Evolutionary conservation across 2,113 vertebrate species (phyloP), one percentile per base, ranked within the genome.

Genomic region (Dasyprocta punctata): DNA sequence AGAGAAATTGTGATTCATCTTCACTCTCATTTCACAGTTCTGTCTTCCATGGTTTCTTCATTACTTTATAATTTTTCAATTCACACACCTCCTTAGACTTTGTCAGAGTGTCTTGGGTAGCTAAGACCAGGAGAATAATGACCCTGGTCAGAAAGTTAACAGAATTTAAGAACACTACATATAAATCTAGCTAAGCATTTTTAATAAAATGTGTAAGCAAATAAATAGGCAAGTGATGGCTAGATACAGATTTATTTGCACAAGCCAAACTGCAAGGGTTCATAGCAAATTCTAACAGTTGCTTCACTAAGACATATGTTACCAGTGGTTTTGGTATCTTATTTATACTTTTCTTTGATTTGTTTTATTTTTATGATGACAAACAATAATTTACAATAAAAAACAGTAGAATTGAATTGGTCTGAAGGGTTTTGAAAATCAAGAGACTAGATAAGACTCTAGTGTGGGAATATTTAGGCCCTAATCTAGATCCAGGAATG

Each of bases 161-260:
- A 54, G 67, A 92, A 26, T 91, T 89, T 86, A 61, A 81, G 44
- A 95, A 96, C 94, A 94, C 36, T 75, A 94, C 9, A 38, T 75
- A 49, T 73, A 93, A 95, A 92, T 92, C 85, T 92, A 95, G 38
- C 36, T 52, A 69, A 93, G 90, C 1, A 71, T 69, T 63, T 90
- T 92, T 28, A 3, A 88, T 67, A 58, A 96, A 97, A 60, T 56
- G 38, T 24, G 63, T 63, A 86, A 89, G 78, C 63, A 75, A 83
- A 89, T 38, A 77, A 41, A 87, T 65, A 92, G 75, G 88, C 20
- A 95, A 89, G 54, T 58, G 58, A 92, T 84, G 20, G 44, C 49
- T 90, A 94, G 86, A 56, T 65, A 41, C 4, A 49, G 60, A 86
- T 91, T 96, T 90, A 89, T 61, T 91, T 86, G 5, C 14, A 56